These are phyloP conservation scores for Dasysyrphus tricinctus DNA, from an alignment of 2,888 invertebrate species.

Conservation along the genomic window DNA sequence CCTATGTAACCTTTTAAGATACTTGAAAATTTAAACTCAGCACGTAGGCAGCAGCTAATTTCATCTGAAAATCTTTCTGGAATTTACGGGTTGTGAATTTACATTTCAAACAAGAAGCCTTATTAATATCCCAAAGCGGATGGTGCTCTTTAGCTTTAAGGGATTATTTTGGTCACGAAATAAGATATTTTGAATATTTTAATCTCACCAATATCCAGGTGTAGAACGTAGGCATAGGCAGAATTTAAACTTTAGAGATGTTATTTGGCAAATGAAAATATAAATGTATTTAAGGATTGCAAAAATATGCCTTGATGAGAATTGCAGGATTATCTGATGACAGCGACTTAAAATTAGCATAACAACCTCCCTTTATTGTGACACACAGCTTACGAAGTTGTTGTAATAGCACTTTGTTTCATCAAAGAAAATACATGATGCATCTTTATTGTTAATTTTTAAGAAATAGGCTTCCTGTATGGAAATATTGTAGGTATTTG, in stretches of 20 bases:
- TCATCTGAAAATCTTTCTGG: constrained; percentile 7
- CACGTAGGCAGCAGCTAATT: background rate
- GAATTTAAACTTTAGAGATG: background rate
- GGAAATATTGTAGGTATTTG: too few species aligned
- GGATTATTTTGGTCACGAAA: constrained; percentile 30
- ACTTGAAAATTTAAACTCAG: background rate
- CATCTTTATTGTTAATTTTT: too few species aligned
- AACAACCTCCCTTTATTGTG: background rate
- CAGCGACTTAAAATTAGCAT: background rate
- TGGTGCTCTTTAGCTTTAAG: constrained; percentile 6
- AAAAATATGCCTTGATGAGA: background rate
- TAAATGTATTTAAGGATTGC: background rate
- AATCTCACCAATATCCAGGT: constrained; percentile 7
- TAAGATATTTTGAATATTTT: constrained; percentile 32
- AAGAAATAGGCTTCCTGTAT: too few species aligned
- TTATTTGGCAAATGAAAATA: background rate
- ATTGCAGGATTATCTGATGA: background rate
- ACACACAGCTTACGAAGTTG: background rate
- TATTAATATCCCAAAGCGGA: constrained; percentile 12
- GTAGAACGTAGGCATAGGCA: background rate
- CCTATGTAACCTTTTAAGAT: background rate
- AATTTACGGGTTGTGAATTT: constrained; percentile 20
- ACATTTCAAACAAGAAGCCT: background rate
- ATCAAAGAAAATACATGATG: too few species aligned
- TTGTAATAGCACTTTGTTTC: too few species aligned